A percentile compares a stretch with the other conserved stretches of the same genome.
phyloP scores from a whole-genome alignment of 2,113 vertebrate genomes.

The Oryzias celebensis region DNA sequence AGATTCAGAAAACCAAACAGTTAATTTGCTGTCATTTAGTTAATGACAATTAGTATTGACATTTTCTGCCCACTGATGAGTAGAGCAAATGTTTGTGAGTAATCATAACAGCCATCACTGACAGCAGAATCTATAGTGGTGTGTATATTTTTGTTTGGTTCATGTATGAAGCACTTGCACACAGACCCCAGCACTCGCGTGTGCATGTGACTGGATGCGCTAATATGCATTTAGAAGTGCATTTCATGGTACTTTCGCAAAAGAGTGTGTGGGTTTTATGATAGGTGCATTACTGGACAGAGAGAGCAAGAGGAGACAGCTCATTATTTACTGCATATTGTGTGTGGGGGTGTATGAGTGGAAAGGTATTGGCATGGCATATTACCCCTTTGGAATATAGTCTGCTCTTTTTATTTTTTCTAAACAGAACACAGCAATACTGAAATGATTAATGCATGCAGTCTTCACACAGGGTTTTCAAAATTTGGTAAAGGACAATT shows the following conservation, averaged over 20 bases:
- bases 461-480: not conserved
- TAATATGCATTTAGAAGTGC: constrained; percentile 39
- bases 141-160: constrained; percentile 26
- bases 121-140: constrained; percentile 47
- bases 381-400: constrained; percentile 28
- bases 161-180: not conserved
- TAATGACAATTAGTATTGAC: constrained; percentile 69
- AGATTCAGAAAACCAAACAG: constrained; percentile 47
- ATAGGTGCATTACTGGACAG: constrained; percentile 47
- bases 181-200: constrained; percentile 25
- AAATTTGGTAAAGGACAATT: not conserved
- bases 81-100: constrained; percentile 50
- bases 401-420: constrained; percentile 7
- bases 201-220: constrained; percentile 14
- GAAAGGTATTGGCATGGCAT: constrained; percentile 23
- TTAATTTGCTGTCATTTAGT: constrained; percentile 67
- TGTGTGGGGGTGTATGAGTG: constrained; percentile 42
- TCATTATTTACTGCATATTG: constrained; percentile 31
- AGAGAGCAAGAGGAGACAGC: constrained; percentile 29
- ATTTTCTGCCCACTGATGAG: constrained; percentile 45
- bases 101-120: constrained; percentile 47
- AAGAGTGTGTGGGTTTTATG: constrained; percentile 50
- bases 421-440: not conserved
- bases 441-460: not conserved
- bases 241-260: constrained; percentile 32